Conservation (phyloP, 1,140 invertebrate genomes). For the Manduca sexta region DNA sequence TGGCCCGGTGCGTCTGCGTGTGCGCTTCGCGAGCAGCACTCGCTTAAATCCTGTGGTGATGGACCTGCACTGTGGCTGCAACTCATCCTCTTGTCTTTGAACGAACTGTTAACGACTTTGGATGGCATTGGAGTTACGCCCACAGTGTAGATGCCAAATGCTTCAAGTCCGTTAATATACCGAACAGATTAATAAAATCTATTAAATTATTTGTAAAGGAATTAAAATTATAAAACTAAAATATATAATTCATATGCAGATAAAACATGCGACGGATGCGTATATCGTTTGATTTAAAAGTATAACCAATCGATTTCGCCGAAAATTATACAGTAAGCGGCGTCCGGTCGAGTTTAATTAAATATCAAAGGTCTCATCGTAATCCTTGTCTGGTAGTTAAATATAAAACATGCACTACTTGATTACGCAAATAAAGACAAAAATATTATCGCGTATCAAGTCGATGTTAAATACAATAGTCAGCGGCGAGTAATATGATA, state of each 20-base stretch:
- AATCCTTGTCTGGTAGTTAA: no score
- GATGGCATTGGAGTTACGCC: constrained; percentile 29
- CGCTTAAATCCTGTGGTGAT: constrained; percentile 55
- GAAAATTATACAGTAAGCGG: constrained; percentile 34
- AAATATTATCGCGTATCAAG: no score
- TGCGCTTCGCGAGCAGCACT: constrained; percentile 66
- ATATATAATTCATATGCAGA: neutral
- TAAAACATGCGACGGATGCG: constrained; percentile 61
- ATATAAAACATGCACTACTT: no score
- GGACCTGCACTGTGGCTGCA: constrained; percentile 45
- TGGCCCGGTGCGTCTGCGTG: constrained; percentile 42
- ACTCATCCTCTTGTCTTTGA: neutral
- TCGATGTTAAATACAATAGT: neutral
- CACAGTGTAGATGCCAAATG: constrained; percentile 38
- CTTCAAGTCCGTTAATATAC: constrained; percentile 28
- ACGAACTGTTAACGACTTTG: neutral
- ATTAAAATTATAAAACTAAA: neutral
- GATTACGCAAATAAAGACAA: no score
- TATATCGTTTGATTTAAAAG: constrained; percentile 18
- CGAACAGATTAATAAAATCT: constrained; percentile 4
- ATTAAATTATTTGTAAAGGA: neutral
- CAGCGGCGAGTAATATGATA: neutral
- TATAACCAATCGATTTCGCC: neutral
- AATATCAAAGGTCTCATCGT: no score
- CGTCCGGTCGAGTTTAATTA: constrained; percentile 51